Percentiles rank a stretch among this genome's conserved stretches.
These are phyloP conservation scores for Eupithecia subumbrata DNA, from an alignment of 2,888 invertebrate species.

Conservation along the genomic window DNA sequence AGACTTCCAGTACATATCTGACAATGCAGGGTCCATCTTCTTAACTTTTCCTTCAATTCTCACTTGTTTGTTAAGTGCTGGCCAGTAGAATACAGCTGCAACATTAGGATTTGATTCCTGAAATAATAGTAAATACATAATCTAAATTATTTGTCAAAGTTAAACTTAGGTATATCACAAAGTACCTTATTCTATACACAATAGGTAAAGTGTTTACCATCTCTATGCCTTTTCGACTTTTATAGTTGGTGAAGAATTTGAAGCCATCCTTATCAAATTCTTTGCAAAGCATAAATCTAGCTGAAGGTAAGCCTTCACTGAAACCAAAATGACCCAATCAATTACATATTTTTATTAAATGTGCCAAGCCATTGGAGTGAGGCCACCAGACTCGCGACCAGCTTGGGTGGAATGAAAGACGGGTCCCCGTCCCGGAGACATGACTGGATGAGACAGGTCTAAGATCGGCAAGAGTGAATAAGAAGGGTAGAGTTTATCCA, in stretches of 20 bases:
- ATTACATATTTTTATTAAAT: background rate
- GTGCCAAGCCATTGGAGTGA: background rate
- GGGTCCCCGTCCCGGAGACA: no score
- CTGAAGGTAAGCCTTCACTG: slow-evolving; percentile 93
- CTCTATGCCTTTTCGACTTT: slow-evolving; percentile 95
- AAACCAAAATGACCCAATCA: slow-evolving; percentile 42
- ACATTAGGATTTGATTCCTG: slow-evolving; percentile 93
- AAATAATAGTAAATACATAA: background rate
- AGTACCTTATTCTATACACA: background rate
- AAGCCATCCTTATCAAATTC: slow-evolving; percentile 94
- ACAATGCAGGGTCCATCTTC: slow-evolving; percentile 89
- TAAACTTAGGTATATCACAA: background rate
- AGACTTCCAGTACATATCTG: slow-evolving; percentile 92
- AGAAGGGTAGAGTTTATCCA: no score
- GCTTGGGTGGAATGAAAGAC: no score
- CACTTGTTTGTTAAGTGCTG: slow-evolving; percentile 90
- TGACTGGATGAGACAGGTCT: no score
- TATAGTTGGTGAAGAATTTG: slow-evolving; percentile 97
- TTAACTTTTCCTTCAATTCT: slow-evolving; percentile 95
- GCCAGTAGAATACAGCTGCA: slow-evolving; percentile 97
- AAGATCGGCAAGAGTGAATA: no score
- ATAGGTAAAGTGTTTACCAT: slow-evolving; percentile 81
- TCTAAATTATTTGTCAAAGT: background rate
- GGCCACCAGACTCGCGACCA: no score
- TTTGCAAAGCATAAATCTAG: slow-evolving; percentile 96